phyloP scores from a whole-genome alignment of 2,888 invertebrate species.

The Petrophora chlorosata region DNA sequence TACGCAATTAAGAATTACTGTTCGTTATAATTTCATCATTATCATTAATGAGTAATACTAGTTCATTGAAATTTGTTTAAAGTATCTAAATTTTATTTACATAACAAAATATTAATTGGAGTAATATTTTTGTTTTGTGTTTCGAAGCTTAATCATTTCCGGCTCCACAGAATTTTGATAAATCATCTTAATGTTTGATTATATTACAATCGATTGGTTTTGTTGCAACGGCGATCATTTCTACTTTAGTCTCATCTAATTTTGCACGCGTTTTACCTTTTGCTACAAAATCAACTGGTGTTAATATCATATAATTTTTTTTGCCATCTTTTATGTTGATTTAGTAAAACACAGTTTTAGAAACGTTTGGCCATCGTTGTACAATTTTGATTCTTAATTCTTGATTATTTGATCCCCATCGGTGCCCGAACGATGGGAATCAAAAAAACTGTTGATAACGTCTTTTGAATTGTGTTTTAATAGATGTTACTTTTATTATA shows the following conservation, averaged over 20 bases:
- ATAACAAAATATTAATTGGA: too few relatives aligned
- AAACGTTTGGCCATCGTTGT: conserved; percentile 30
- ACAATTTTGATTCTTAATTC: conserved; percentile 19
- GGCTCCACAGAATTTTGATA: too few relatives aligned
- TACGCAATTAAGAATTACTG: too few relatives aligned
- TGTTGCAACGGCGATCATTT: conserved; percentile 57
- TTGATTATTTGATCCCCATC: conserved; percentile 45
- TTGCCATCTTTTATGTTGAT: conserved; percentile 30
- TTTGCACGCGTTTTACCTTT: conserved; percentile 56
- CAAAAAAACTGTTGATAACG: conserved; percentile 32
- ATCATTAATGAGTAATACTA: too few relatives aligned
- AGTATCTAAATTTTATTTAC: too few relatives aligned
- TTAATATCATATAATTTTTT: conserved; percentile 35
- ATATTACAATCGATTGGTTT: conserved; percentile 53
- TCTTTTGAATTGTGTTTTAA: conserved; percentile 39
- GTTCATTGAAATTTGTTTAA: too few relatives aligned
- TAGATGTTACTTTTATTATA: conserved; percentile 24
- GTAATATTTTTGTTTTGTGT: too few relatives aligned
- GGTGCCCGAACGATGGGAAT: conserved; percentile 65
- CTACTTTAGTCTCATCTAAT: conserved; percentile 28
- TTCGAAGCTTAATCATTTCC: too few relatives aligned
- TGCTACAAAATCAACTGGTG: conserved; percentile 54
- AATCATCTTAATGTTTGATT: conserved; percentile 2
- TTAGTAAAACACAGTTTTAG: conserved; percentile 42
- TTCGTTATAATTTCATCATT: too few relatives aligned